Percentiles rank a stretch among this genome's conserved stretches.
Evolutionary conservation across 2,888 invertebrate species (phyloP).

Genomic region (Trachelus troglodyta): DNA sequence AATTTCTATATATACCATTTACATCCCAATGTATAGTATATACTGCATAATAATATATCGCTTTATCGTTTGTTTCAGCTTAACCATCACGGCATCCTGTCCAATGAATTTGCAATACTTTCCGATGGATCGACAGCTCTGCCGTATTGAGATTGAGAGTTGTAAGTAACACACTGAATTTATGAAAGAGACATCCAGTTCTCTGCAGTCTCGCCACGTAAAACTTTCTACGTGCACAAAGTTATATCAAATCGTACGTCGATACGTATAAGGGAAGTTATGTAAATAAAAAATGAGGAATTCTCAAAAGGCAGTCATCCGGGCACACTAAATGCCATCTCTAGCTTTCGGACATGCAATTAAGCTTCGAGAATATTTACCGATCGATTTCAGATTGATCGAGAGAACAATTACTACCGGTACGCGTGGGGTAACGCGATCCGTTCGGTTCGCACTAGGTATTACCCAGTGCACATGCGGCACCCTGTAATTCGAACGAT

Average conservation of each 20-base stretch:
- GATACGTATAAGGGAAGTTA: neutral
- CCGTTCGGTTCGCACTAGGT: neutral
- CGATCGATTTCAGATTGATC: neutral
- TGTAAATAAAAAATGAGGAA: neutral
- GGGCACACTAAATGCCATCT: neutral
- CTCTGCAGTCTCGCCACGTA: neutral
- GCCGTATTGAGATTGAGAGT: constrained; percentile 96
- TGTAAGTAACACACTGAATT: constrained; percentile 80
- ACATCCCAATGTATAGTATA: neutral
- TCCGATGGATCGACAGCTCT: constrained; percentile 95
- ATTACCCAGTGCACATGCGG: neutral
- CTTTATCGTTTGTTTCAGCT: constrained; percentile 70
- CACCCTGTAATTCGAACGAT: neutral
- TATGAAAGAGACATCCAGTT: neutral
- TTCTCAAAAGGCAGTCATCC: neutral
- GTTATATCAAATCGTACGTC: neutral
- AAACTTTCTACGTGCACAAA: neutral
- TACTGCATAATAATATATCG: neutral
- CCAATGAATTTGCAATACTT: constrained; percentile 97
- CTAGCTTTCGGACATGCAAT: neutral
- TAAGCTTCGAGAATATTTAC: neutral
- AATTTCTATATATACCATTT: neutral
- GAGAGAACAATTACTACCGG: neutral
- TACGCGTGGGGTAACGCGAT: neutral
- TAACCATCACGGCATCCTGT: constrained; percentile 95